Evolutionary conservation across 2,113 vertebrate genomes (phyloP).

Genomic region (Amphiprion ocellaris): DNA sequence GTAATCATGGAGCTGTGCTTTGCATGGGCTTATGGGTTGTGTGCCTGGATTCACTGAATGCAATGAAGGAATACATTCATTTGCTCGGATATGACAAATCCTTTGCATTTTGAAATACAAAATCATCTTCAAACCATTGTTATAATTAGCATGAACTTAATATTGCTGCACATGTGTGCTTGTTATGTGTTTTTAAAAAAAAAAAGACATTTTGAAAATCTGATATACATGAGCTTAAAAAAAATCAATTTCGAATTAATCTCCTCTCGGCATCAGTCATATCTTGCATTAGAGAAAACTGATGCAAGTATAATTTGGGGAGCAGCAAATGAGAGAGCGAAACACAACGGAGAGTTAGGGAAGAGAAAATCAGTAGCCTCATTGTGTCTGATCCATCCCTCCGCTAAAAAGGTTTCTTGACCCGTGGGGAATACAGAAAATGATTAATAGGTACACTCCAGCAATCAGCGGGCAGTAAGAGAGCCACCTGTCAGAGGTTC

Average conservation of each 20-base stretch:
- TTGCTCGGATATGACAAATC: slow-evolving; percentile 51
- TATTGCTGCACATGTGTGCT: slow-evolving; percentile 15
- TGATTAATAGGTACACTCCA: slow-evolving; percentile 73
- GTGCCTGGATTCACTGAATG: slow-evolving; percentile 28
- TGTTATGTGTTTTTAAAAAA: not conserved
- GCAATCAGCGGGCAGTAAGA: slow-evolving; percentile 71
- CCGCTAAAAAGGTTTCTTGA: slow-evolving; percentile 37
- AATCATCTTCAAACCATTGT: slow-evolving; percentile 24
- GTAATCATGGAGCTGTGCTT: slow-evolving; percentile 41
- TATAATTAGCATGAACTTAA: slow-evolving; percentile 41
- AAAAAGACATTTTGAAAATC: slow-evolving; percentile 33
- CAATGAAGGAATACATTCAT: slow-evolving; percentile 9
- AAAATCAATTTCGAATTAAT: slow-evolving; percentile 5
- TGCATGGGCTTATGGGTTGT: slow-evolving; percentile 38
- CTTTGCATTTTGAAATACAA: slow-evolving; percentile 41
- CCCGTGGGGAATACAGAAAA: slow-evolving; percentile 54
- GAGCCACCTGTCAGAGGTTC: slow-evolving; percentile 70
- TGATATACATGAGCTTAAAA: slow-evolving; percentile 3
- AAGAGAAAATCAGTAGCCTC: slow-evolving; percentile 37
- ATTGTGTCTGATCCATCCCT: slow-evolving; percentile 43
- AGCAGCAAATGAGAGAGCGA: slow-evolving; percentile 10
- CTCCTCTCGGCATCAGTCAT: not conserved
- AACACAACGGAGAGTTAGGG: slow-evolving; percentile 17
- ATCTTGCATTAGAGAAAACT: not conserved
- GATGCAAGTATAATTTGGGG: slow-evolving; percentile 12